Percentiles rank a stretch among this genome's conserved stretches.
These are phyloP conservation scores for Apomyelois bistriatella DNA, from an alignment of 2,888 invertebrate genomes.

Conservation along the genomic window DNA sequence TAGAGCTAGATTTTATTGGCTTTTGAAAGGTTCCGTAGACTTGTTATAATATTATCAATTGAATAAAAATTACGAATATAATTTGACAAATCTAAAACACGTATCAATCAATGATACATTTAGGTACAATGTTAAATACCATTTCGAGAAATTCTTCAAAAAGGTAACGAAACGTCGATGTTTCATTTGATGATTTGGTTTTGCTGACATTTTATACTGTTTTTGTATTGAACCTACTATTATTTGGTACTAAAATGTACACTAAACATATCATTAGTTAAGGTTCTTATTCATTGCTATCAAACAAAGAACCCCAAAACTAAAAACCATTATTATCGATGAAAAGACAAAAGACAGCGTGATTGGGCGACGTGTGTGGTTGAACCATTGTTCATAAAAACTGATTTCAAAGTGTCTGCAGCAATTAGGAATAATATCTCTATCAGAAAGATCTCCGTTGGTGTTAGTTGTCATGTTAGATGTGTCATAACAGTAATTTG, in stretches of 20 bases:
- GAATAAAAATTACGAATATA: too few species aligned
- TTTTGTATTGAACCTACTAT: too few species aligned
- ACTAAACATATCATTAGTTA: too few species aligned
- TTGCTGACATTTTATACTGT: too few species aligned
- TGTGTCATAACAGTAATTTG: constrained; percentile 12
- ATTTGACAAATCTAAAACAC: too few species aligned
- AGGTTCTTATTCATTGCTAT: not conserved
- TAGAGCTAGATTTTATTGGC: constrained; percentile 20
- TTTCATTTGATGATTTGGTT: too few species aligned
- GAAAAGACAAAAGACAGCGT: constrained; percentile 63
- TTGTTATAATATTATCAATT: not conserved
- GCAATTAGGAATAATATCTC: constrained; percentile 25
- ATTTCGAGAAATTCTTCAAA: too few species aligned
- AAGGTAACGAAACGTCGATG: too few species aligned
- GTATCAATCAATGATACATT: too few species aligned
- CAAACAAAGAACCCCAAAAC: constrained; percentile 14
- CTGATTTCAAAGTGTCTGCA: constrained; percentile 34
- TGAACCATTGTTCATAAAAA: constrained; percentile 36
- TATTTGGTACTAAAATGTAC: too few species aligned
- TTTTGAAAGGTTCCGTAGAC: constrained; percentile 15
- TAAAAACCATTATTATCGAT: constrained; percentile 47
- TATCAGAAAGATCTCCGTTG: constrained; percentile 27
- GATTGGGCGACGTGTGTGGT: constrained; percentile 73
- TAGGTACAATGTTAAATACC: too few species aligned
- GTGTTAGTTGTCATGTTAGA: constrained; percentile 32